Evolutionary conservation across 2,113 vertebrate genomes (phyloP).

Genomic region (Penelope pileata): DNA sequence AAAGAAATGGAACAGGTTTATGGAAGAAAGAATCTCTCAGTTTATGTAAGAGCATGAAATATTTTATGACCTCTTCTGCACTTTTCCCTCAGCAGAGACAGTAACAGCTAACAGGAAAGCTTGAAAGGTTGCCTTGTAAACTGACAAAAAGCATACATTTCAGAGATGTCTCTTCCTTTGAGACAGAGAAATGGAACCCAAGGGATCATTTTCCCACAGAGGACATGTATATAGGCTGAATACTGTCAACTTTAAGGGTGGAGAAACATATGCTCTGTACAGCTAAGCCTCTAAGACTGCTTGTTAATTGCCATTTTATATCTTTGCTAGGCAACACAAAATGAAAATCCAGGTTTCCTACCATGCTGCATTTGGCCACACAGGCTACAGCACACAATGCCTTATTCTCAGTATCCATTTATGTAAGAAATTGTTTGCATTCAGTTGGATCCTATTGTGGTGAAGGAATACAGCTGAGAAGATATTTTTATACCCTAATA

Average conservation of each 20-base stretch:
- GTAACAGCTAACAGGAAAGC: background rate
- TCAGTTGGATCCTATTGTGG: background rate
- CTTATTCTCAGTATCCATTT: background rate
- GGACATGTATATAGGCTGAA: background rate
- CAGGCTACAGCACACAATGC: fast-evolving
- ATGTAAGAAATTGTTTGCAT: background rate
- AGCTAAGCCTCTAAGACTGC: background rate
- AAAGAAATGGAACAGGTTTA: background rate
- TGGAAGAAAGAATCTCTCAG: background rate
- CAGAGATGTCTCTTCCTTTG: background rate
- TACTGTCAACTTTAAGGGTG: background rate
- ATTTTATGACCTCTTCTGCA: background rate
- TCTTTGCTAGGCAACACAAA: background rate
- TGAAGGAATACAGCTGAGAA: background rate
- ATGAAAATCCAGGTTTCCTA: background rate
- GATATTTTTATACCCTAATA: background rate
- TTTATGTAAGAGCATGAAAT: background rate
- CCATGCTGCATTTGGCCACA: background rate
- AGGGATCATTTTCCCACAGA: background rate
- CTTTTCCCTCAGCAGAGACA: background rate
- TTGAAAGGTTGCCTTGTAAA: background rate
- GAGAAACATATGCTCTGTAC: background rate
- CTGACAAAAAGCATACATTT: background rate
- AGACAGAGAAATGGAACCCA: background rate
- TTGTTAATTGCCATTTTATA: background rate